Evolutionary conservation across 2,888 invertebrate genomes (phyloP), one percentile per base, ranked within the genome.

Genomic region (Lepetodrilus schrolli): DNA sequence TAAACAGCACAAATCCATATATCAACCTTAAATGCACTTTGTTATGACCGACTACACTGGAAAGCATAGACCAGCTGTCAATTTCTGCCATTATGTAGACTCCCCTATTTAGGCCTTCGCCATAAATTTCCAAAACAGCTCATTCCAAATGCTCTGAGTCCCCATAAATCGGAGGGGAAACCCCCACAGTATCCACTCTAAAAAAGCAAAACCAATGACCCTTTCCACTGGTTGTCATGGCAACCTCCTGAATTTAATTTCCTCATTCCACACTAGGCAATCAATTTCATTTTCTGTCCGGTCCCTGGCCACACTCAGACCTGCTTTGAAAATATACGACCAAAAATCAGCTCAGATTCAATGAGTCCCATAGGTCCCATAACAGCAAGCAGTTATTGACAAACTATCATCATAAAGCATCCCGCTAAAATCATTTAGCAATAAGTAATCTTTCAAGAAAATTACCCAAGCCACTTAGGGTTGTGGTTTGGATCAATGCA

Each of bases 201-300:
- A 58, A 58, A 58, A 58, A n/a, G 58, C 30, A 23, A 30, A 23
- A 30, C 58, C 30, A 30, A 30, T 58, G 58, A 58, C 58, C 58
- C 58, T 58, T n/a, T 58, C 30, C 30, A 58, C 58, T 58, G 49
- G 74, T 74, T 21, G 65, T 71, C 74, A 74, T 66, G 71, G 71
- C 66, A 66, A 74, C 70, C 43, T 37, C 47, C 50, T 66, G 66
- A 70, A 66, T 26, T 71, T 71, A 70, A 74, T 71, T 74, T 74
- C 70, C 58, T 48, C 71, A 48, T 26, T 48, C 71, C 34, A 49
- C 70, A 36, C 37, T 51, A 50, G 21, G 37, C 71, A 49, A 65
- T 66, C 30, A 48, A 74, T 74, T 68, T 68, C 66, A 71, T 70
- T 74, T 71, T 70, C 70, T 65, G 43, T 34, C 38, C 49, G 30